These are phyloP conservation scores for Clistopyga incitator DNA, from an alignment of 2,888 invertebrate species.

Conservation along the genomic window DNA sequence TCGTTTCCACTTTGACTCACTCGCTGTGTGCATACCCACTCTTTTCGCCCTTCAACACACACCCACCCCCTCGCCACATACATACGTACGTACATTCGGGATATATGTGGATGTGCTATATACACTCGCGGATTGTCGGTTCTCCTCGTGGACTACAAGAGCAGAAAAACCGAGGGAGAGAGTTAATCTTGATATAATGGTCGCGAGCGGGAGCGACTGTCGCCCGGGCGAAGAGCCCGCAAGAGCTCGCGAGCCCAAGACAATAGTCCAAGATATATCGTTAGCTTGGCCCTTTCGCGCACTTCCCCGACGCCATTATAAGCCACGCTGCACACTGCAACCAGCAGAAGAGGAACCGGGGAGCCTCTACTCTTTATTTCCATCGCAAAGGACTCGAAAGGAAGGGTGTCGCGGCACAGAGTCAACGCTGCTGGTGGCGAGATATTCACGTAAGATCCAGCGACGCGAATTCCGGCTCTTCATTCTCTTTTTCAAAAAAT, in stretches of 20 bases:
- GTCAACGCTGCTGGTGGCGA: slow-evolving; percentile 29
- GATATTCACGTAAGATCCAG: slow-evolving; percentile 51
- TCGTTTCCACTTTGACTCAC: slow-evolving; percentile 58
- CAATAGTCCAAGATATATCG: slow-evolving; percentile 84
- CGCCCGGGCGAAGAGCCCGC: slow-evolving; percentile 72
- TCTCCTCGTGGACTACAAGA: slow-evolving; percentile 46
- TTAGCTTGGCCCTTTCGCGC: slow-evolving; percentile 81
- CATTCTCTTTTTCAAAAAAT: not conserved
- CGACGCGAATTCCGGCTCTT: not conserved
- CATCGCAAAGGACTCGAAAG: slow-evolving; percentile 48
- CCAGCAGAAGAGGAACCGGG: slow-evolving; percentile 42
- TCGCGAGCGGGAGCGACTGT: slow-evolving; percentile 79
- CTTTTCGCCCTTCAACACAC: slow-evolving; percentile 45
- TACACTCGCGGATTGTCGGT: slow-evolving; percentile 43
- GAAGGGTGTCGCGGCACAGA: slow-evolving; percentile 45
- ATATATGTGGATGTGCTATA: slow-evolving; percentile 24
- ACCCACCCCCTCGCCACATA: slow-evolving; percentile 37
- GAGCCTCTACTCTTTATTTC: slow-evolving; percentile 67
- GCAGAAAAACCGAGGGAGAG: slow-evolving; percentile 75
- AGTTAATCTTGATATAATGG: slow-evolving; percentile 84
- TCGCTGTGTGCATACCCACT: slow-evolving; percentile 32
- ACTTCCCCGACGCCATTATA: slow-evolving; percentile 69
- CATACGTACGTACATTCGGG: slow-evolving; percentile 36
- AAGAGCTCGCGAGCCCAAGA: slow-evolving; percentile 76
- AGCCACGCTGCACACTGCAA: slow-evolving; percentile 30